These are phyloP conservation scores for Scylla paramamosain DNA, from an alignment of 1,140 invertebrate species.

Conservation along the genomic window DNA sequence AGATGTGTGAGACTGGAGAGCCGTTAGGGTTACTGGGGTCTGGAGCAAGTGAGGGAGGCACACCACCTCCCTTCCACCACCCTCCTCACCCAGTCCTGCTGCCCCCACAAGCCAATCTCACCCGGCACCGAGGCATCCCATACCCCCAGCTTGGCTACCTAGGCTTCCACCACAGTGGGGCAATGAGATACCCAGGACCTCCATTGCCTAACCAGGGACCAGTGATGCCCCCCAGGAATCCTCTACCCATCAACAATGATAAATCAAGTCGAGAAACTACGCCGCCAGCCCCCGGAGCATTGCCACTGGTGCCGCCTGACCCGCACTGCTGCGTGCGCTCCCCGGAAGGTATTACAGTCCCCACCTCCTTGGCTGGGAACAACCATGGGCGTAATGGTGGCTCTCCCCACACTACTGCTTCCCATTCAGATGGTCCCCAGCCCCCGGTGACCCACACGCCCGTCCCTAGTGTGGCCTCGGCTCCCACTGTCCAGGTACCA, in stretches of 20 bases:
- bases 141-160: slow-evolving; percentile 65
- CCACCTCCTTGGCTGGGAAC: slow-evolving; percentile 51
- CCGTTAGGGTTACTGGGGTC: slow-evolving; percentile 49
- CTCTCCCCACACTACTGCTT: slow-evolving; percentile 58
- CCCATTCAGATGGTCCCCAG: slow-evolving; percentile 61
- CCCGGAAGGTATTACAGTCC: slow-evolving; percentile 52
- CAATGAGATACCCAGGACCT: slow-evolving; percentile 64
- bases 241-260: slow-evolving; percentile 60
- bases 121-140: slow-evolving; percentile 66
- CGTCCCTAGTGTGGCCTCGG: slow-evolving; percentile 63
- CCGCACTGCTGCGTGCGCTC: slow-evolving; percentile 62
- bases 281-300: slow-evolving; percentile 62
- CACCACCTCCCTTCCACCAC: slow-evolving; percentile 71
- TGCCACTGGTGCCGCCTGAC: slow-evolving; percentile 62
- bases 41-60: slow-evolving; percentile 72
- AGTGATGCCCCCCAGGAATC: slow-evolving; percentile 58
- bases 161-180: slow-evolving; percentile 55
- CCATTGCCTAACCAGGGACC: slow-evolving; percentile 58
- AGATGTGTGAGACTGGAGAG: slow-evolving; percentile 57
- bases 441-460: slow-evolving; percentile 61
- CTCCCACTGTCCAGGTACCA: slow-evolving; percentile 59
- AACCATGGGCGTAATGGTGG: slow-evolving; percentile 69
- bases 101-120: slow-evolving; percentile 57
- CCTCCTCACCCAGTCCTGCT: slow-evolving; percentile 67
- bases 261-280: slow-evolving; percentile 71